Conservation (phyloP, 1,140 invertebrate genomes). For the Brachionus rotundiformis region DNA sequence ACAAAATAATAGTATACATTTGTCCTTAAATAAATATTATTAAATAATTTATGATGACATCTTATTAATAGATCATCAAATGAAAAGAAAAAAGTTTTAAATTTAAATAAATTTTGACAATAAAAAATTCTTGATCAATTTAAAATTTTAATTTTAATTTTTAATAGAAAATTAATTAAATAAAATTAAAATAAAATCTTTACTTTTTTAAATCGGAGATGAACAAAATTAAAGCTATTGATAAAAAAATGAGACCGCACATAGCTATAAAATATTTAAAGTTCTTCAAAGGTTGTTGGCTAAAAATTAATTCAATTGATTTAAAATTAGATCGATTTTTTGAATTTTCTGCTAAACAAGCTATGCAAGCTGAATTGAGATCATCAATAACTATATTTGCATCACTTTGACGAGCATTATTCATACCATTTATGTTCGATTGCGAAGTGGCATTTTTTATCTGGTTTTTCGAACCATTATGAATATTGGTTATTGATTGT, state of each 20-base stretch:
- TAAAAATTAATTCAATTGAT: slow-evolving; percentile 1
- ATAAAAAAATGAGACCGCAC: slow-evolving; percentile 8
- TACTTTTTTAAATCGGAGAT: slow-evolving; percentile 41
- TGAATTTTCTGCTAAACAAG: slow-evolving; percentile 21
- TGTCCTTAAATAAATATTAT: background rate
- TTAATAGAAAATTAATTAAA: too few species aligned
- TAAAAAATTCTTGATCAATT: too few species aligned
- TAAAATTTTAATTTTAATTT: too few species aligned
- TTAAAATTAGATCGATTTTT: background rate
- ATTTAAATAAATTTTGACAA: too few species aligned
- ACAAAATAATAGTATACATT: background rate
- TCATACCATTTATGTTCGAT: background rate
- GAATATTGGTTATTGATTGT: background rate
- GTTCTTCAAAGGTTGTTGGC: background rate
- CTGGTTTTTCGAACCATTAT: background rate
- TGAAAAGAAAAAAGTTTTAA: too few species aligned
- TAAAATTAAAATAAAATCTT: too few species aligned
- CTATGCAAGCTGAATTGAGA: slow-evolving; percentile 16
- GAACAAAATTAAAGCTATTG: slow-evolving; percentile 6
- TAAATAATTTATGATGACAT: background rate
- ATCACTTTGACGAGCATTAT: background rate
- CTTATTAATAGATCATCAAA: too few species aligned
- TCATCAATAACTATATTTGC: slow-evolving; percentile 25
- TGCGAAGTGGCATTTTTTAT: background rate
- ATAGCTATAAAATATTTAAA: slow-evolving; percentile 17